These are phyloP conservation scores for Ceryle rudis DNA, from an alignment of 2,797 vertebrate species.

Conservation along the genomic window DNA sequence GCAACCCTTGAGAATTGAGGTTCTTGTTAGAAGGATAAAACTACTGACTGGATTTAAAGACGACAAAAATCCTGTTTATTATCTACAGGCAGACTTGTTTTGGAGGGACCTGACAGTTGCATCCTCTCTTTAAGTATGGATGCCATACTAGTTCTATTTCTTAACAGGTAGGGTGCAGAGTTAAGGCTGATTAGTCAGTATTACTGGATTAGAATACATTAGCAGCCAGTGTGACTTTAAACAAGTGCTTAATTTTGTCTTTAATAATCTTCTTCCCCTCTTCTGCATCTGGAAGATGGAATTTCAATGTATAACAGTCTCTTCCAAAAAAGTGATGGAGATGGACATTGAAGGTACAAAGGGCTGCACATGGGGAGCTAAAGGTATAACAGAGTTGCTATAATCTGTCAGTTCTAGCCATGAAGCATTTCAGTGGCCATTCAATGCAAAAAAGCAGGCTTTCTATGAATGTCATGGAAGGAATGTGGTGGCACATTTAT, in stretches of 20 bases:
- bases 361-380: not conserved
- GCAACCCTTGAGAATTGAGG: not conserved
- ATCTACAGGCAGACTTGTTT: slow-evolving; percentile 6
- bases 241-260: not conserved
- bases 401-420: not conserved
- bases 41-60: not conserved
- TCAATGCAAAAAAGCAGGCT: not conserved
- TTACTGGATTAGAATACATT: not conserved
- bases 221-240: not conserved
- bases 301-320: not conserved
- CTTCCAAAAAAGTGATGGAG: not conserved
- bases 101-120: not conserved
- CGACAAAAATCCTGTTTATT: not conserved
- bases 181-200: not conserved
- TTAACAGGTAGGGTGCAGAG: not conserved
- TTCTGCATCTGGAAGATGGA: not conserved
- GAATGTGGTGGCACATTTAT: not conserved
- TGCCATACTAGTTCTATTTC: not conserved
- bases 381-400: not conserved
- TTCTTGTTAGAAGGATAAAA: not conserved
- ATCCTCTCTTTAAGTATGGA: not conserved
- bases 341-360: not conserved
- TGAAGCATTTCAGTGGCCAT: not conserved
- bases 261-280: not conserved
- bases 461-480: not conserved